Evolutionary conservation across 2,113 vertebrate genomes (phyloP).

Genomic region (Cyanoliseus patagonus): DNA sequence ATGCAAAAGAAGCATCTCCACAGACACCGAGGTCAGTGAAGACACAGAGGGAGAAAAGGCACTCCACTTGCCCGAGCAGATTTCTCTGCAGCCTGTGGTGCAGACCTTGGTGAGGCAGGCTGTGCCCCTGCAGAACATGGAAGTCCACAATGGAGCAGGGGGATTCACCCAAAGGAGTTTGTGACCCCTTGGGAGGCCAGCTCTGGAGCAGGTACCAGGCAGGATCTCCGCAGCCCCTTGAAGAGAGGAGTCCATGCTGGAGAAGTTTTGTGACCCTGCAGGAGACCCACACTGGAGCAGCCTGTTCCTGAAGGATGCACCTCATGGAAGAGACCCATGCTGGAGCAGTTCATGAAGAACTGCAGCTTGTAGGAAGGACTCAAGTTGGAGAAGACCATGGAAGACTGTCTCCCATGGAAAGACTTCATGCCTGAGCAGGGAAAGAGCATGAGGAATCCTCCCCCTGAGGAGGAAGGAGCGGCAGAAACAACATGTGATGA

Average conservation of each 20-base stretch:
- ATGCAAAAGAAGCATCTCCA: background rate
- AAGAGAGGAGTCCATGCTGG: background rate
- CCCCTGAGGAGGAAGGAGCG: background rate
- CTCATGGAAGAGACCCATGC: accelerated
- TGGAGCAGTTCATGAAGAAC: background rate
- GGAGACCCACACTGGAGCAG: background rate
- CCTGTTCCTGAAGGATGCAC: background rate
- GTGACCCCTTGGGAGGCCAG: background rate
- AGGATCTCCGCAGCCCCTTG: background rate
- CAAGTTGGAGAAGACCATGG: background rate
- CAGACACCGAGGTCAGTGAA: background rate
- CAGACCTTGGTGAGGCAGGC: background rate
- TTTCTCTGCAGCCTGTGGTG: background rate
- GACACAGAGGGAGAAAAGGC: background rate
- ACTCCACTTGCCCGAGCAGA: background rate
- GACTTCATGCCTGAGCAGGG: background rate
- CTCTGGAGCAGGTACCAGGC: background rate
- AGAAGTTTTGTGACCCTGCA: accelerated
- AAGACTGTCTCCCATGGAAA: background rate
- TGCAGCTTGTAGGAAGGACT: background rate
- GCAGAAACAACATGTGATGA: background rate
- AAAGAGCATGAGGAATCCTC: background rate
- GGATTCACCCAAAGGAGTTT: background rate
- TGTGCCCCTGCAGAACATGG: background rate
- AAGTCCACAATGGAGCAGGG: background rate